Base-by-base conservation (phyloP, 2,888 invertebrate species). In the Oligia strigilis region DNA sequence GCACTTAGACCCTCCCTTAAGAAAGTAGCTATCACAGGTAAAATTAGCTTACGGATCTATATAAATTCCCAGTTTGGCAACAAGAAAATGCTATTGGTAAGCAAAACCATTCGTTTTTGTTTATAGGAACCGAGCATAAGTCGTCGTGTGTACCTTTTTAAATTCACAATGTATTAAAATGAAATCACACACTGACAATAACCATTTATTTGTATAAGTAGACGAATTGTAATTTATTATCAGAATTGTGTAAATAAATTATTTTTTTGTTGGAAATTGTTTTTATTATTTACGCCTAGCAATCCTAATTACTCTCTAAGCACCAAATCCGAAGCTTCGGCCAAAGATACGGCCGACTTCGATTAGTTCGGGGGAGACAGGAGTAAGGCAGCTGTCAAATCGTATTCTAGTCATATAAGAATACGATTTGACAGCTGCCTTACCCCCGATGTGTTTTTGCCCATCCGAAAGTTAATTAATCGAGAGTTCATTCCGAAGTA, bases 151-250 rank as follows among this genome's bases (percentile, higher is more conserved):
- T 58, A 58, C 58, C 23, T 58, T 55, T 49, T 85, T 23, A 71
- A 75, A 78, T 70, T 87, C 60, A 62, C 55, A 85, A 76, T 80
- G 49, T 84, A 75, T 73, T 77, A 36, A 73, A 80, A 75, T 72
- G 9, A 74, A 77, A 81, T 81, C 72, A 86, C 87, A 78, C 83
- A 78, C 83, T 66, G 86, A 88, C 88, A 88, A 86, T 86, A 85
- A 86, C 75, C 73, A 65, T 70, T 81, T 72, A 76, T 86, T 74
- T 88, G 29, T 85, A 46, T 85, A 85, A 85, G 88, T 85, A 85
- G 86, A 73, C 72, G 66, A 85, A 88, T 85, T 85, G 72, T 88
- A 85, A 85, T 86, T 86, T 87, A 85, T 75, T 84, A 87, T 84
- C 83, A 78, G 72, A 88, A 81, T 73, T 66, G 14, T 81, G 75